These are phyloP conservation scores for Candidula unifasciata DNA, from an alignment of 2,888 invertebrate genomes.

Conservation along the genomic window DNA sequence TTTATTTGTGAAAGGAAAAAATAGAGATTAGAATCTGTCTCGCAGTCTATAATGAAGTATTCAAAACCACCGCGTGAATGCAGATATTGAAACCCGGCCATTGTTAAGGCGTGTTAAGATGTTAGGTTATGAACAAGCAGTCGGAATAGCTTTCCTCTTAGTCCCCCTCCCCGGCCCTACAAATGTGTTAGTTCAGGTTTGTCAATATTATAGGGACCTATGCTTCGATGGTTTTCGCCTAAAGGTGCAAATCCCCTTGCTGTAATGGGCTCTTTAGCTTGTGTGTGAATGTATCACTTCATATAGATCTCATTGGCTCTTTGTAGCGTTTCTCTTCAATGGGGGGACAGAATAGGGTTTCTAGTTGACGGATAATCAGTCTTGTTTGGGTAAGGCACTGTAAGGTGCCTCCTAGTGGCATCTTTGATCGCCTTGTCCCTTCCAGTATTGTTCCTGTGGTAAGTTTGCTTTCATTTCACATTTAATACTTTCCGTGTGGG, in stretches of 20 bases:
- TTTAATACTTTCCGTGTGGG: too few species aligned
- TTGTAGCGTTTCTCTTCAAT: background rate
- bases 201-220: constrained; percentile 20
- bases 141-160: background rate
- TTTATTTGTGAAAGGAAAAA: too few species aligned
- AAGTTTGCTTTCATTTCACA: background rate
- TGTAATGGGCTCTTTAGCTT: background rate
- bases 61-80: too few species aligned
- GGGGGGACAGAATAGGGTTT: background rate
- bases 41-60: too few species aligned
- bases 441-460: constrained; percentile 1
- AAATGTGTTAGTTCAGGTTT: background rate
- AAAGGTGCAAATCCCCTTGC: background rate
- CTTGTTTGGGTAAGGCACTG: background rate
- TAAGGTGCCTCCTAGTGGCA: background rate
- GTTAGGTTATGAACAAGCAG: background rate
- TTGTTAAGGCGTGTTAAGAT: too few species aligned
- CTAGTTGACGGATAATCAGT: constrained; percentile 4
- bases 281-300: background rate
- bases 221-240: background rate
- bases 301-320: constrained; percentile 7
- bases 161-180: background rate
- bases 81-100: too few species aligned
- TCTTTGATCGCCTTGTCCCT: background rate
- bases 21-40: too few species aligned